phyloP scores from a whole-genome alignment of 1,140 invertebrate genomes.

The Trinorchestia longiramus region DNA sequence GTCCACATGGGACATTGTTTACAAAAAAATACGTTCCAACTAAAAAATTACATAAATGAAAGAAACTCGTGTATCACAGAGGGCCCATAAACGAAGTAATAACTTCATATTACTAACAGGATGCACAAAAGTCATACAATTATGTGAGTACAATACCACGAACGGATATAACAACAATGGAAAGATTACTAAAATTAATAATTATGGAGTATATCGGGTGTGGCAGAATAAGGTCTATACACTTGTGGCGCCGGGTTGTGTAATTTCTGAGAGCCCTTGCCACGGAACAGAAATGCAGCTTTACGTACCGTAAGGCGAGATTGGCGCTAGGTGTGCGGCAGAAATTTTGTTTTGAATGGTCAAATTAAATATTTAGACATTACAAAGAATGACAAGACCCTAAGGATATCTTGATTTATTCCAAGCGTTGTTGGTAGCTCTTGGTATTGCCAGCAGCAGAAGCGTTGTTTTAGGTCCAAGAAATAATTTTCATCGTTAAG shows the following conservation, averaged over 20 bases:
- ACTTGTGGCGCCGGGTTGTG: neutral
- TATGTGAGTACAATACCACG: neutral
- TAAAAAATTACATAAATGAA: neutral
- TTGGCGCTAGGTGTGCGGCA: neutral
- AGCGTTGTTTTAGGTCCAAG: too few species aligned
- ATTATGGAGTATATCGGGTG: neutral
- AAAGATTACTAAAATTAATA: neutral
- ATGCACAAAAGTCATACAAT: neutral
- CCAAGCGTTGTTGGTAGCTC: too few species aligned
- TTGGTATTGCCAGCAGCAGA: too few species aligned
- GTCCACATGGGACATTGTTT: neutral
- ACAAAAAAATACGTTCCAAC: neutral
- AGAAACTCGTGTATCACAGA: neutral
- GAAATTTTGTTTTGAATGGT: neutral
- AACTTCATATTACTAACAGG: neutral
- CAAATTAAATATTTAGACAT: neutral
- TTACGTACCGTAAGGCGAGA: neutral
- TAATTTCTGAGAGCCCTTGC: neutral
- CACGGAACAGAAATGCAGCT: neutral
- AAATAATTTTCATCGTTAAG: too few species aligned
- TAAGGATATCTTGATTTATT: too few species aligned
- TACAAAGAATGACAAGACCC: neutral
- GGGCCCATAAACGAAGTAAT: neutral
- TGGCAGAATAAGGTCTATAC: neutral
- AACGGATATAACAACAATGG: neutral